These are phyloP conservation scores for Chelonoidis abingdonii DNA, from an alignment of 2,113 vertebrate species.

Conservation along the genomic window DNA sequence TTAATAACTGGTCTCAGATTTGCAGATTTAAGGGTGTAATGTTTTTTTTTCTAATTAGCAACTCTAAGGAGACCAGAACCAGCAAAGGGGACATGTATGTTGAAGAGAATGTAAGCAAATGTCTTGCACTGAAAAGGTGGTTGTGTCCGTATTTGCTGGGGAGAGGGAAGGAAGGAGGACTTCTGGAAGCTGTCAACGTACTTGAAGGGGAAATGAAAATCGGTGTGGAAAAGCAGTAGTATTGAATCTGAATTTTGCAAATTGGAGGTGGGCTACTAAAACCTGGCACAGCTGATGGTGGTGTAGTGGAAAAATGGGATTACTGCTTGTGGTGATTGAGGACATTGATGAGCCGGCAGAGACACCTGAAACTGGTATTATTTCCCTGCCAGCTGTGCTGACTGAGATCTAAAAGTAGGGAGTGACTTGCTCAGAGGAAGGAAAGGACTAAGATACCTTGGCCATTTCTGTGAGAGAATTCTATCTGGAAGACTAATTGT, in stretches of 20 bases:
- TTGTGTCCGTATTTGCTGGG: not conserved
- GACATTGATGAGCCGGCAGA: not conserved
- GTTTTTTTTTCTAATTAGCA: not conserved
- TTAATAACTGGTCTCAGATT: no score
- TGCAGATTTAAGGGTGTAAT: not conserved
- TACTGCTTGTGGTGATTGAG: not conserved
- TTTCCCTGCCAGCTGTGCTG: not conserved
- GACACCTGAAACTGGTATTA: not conserved
- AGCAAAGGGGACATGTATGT: not conserved
- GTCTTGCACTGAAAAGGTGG: fast-evolving
- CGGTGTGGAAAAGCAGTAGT: not conserved
- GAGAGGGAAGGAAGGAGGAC: not conserved
- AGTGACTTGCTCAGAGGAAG: not conserved
- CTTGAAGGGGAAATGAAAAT: not conserved
- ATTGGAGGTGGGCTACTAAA: not conserved
- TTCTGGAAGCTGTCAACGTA: not conserved
- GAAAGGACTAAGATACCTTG: not conserved
- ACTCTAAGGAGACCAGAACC: not conserved
- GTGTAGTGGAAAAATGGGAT: not conserved
- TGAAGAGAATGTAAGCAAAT: not conserved
- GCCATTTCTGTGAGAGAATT: not conserved
- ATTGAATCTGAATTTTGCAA: not conserved
- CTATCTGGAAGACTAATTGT: not conserved
- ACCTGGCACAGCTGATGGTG: not conserved
- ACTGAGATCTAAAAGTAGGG: not conserved